phyloP scores from a whole-genome alignment of 2,797 vertebrate species.

The Onychomys arenicola region DNA sequence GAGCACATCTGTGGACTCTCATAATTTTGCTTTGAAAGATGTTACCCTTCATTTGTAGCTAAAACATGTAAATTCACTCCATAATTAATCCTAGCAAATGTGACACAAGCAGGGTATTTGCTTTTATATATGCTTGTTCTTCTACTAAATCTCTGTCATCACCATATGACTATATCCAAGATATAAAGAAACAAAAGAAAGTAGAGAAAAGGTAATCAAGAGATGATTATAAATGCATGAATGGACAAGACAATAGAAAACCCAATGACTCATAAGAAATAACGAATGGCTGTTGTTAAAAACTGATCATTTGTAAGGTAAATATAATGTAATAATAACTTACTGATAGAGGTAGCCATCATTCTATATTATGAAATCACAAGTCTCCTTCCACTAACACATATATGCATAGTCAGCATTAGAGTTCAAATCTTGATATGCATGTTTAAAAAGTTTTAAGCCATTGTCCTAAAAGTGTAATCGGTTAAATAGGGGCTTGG shows the following conservation, averaged over 20 bases:
- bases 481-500: background rate
- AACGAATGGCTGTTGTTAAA: conserved; percentile 4
- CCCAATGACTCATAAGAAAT: background rate
- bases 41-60: conserved; percentile 7
- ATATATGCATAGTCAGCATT: background rate
- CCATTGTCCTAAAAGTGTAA: background rate
- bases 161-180: background rate
- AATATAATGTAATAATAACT: background rate
- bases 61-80: background rate
- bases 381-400: background rate
- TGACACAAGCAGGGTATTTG: background rate
- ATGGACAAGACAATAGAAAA: background rate
- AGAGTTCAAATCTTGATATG: background rate
- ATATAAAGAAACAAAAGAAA: background rate
- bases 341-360: background rate
- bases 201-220: background rate
- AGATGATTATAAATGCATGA: background rate
- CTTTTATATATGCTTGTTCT: background rate
- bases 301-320: background rate
- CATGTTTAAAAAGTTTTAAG: conserved; percentile 3
- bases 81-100: conserved; percentile 25
- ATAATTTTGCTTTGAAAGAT: conserved; percentile 40
- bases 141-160: background rate
- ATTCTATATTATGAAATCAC: background rate
- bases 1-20: background rate